Evolutionary conservation across 2,113 vertebrate genomes (phyloP).

Genomic region (Malurus alboscapulatus): DNA sequence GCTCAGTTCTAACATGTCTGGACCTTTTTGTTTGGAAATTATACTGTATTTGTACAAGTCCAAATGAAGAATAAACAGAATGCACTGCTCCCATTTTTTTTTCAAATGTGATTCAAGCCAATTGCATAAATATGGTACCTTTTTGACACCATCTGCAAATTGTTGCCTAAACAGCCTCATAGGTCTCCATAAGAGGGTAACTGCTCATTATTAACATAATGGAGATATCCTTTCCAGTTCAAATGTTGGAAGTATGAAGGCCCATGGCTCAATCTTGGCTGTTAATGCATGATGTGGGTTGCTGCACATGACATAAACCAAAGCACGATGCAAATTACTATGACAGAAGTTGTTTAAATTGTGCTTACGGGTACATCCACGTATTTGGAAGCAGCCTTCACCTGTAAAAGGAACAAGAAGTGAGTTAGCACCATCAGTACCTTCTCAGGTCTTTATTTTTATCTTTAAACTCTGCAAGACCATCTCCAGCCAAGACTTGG

Average conservation of each 20-base stretch:
- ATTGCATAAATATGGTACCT: conserved; percentile 60
- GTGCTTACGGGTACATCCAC: conserved; percentile 99
- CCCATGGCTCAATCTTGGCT: not conserved
- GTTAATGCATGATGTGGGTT: conserved; percentile 3
- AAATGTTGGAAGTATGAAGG: conserved; percentile 15
- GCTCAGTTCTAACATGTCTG: conserved; percentile 57
- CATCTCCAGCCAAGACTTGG: not conserved
- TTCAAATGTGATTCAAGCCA: conserved; percentile 43
- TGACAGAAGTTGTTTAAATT: conserved; percentile 61
- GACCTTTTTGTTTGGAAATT: conserved; percentile 63
- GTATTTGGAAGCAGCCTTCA: conserved; percentile 99
- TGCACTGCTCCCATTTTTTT: conserved; percentile 39
- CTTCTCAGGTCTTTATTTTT: not conserved
- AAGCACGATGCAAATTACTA: conserved; percentile 26
- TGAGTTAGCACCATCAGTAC: not conserved
- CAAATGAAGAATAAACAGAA: conserved; percentile 65
- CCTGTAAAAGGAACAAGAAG: conserved; percentile 79
- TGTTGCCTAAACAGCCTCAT: conserved; percentile 37
- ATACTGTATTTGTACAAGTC: conserved; percentile 62
- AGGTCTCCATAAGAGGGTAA: conserved; percentile 38
- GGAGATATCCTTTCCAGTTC: conserved; percentile 22
- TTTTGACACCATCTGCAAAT: conserved; percentile 60
- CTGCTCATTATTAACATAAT: conserved; percentile 37
- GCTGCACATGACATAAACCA: conserved; percentile 27
- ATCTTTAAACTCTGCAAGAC: not conserved